Base-by-base conservation (phyloP, 2,888 invertebrate genomes). In the Brenthis ino region DNA sequence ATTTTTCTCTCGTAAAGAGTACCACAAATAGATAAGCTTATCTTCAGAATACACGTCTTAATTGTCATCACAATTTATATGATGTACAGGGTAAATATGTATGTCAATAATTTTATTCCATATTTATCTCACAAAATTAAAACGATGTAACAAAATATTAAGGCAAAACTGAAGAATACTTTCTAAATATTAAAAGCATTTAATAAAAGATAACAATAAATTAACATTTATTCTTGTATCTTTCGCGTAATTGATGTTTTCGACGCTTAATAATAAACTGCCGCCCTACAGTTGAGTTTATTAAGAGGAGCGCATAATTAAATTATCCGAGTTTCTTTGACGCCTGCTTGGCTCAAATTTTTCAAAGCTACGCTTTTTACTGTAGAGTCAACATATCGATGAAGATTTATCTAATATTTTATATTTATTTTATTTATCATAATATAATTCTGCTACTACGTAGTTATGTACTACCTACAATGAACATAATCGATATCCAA, bases 271-370 rank as follows among this genome's bases (percentile, higher is more conserved):
- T 71, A 75, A 63, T 43, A 63, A 63, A 63, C 53, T 43, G 63
- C 51, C 53, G 53, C 63, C 63, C 63, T 53, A 63, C 53, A 75
- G 80, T 78, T 79, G 83, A 85, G 87, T 88, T 79, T 83, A 84
- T 90, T 91, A 89, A 88, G 88, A 86, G 85, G 85, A 80, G 82
- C 70, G 81, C 79, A 84, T 91, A 91, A 93, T 92, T 91, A 87
- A 92, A 92, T 93, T 91, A 92, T 82, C 81, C 81, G 79, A 79
- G 86, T 82, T 89, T 88, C 91, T 91, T 91, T 92, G 91, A 90
- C 88, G 91, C 84, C 83, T 76, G 78, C 81, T 82, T 81, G 76
- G 80, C 79, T 87, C 84, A 91, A 87, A 90, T 91, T 92, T 92
- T 91, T 91, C 88, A 86, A 87, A 86, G 87, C 37, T 56, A 14